These are phyloP conservation scores for Amaurobius ferox DNA, from an alignment of 2,888 invertebrate genomes.

Conservation along the genomic window DNA sequence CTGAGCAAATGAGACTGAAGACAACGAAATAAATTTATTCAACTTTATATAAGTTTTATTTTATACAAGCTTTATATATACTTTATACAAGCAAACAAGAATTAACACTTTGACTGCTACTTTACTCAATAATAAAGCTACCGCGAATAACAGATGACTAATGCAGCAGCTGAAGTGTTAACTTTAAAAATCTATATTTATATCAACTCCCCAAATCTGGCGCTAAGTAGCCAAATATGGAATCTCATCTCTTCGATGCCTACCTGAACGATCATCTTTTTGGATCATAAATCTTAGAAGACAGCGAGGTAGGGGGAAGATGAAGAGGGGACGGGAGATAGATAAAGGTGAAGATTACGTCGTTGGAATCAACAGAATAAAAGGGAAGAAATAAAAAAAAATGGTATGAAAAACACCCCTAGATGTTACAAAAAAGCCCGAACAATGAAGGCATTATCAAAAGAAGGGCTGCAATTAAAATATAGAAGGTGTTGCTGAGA, in stretches of 20 bases:
- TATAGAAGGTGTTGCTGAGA: background rate
- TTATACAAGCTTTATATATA: no score
- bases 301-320: slow-evolving; percentile 43
- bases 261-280: slow-evolving; percentile 64
- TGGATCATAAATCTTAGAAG: slow-evolving; percentile 59
- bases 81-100: no score
- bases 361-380: slow-evolving; percentile 29
- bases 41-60: no score
- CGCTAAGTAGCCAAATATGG: slow-evolving; percentile 51
- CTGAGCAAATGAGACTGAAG: no score
- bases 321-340: slow-evolving; percentile 20
- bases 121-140: no score
- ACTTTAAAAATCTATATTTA: no score
- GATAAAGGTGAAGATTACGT: slow-evolving; percentile 67
- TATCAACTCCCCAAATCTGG: slow-evolving; percentile 20
- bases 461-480: background rate
- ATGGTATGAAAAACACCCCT: background rate
- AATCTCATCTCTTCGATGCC: background rate
- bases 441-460: background rate
- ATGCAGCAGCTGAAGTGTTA: no score
- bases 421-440: background rate
- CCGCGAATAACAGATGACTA: no score
- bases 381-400: slow-evolving; percentile 11
- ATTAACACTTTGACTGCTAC: no score
- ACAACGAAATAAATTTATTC: no score